Conservation (phyloP, 2,888 invertebrate genomes). For the Dryobota labecula region DNA sequence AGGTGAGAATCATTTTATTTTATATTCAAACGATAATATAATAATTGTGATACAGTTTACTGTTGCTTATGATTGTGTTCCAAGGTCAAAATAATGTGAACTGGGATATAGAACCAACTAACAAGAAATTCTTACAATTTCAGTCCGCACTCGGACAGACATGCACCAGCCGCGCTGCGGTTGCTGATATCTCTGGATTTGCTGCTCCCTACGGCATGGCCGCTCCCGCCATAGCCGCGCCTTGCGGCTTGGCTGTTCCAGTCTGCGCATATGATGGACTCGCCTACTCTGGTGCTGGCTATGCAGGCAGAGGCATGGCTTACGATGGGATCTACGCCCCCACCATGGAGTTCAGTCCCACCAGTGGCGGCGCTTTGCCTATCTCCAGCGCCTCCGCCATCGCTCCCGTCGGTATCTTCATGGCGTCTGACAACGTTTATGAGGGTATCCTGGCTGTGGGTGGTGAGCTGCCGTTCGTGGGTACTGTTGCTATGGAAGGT, state of each 20-base stretch:
- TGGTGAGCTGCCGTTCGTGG: constrained; percentile 73
- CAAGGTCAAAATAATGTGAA: no score
- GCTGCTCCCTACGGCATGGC: constrained; percentile 19
- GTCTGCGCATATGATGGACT: constrained; percentile 14
- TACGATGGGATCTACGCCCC: constrained; percentile 18
- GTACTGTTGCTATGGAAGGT: constrained; percentile 74
- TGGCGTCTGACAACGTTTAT: constrained; percentile 57
- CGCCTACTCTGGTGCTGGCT: neutral
- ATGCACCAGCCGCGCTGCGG: constrained; percentile 38
- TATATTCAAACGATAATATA: no score
- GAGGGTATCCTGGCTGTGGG: constrained; percentile 64
- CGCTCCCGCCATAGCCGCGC: neutral
- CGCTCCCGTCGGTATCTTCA: constrained; percentile 45
- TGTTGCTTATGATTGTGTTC: no score
- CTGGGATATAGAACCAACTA: no score
- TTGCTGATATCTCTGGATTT: constrained; percentile 32
- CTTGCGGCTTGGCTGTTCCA: constrained; percentile 9
- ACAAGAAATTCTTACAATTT: neutral
- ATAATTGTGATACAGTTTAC: no score
- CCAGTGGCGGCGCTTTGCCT: constrained; percentile 51
- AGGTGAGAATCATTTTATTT: constrained; percentile 12
- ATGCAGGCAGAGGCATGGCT: constrained; percentile 19
- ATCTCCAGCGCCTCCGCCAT: constrained; percentile 32
- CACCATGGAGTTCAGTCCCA: constrained; percentile 33
- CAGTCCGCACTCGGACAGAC: constrained; percentile 37